Evolutionary conservation across 1,140 invertebrate species (phyloP).

Genomic region (Neodiprion lecontei): DNA sequence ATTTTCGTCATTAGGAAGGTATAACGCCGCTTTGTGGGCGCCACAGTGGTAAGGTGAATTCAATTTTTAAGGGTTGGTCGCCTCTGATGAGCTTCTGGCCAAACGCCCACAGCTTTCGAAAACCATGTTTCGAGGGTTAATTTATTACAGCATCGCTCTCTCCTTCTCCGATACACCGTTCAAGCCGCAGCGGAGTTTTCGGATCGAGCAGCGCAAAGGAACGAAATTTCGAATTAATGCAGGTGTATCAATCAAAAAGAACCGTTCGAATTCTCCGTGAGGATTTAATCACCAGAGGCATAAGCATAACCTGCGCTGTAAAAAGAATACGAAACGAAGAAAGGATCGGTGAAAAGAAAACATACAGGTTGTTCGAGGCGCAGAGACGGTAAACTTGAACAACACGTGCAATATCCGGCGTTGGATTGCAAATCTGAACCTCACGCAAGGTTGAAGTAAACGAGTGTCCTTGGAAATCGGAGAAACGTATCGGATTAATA

Average conservation of each 20-base stretch:
- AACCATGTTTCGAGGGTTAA: neutral
- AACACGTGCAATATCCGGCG: too few species aligned
- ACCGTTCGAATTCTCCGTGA: too few species aligned
- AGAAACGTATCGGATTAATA: neutral
- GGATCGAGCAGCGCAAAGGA: neutral
- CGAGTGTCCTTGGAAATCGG: too few species aligned
- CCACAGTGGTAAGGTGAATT: neutral
- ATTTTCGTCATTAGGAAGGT: neutral
- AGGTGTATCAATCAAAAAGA: neutral
- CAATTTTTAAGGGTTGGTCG: neutral
- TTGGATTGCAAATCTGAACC: too few species aligned
- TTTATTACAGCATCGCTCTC: neutral
- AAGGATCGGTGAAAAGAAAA: too few species aligned
- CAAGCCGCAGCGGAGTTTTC: too few species aligned
- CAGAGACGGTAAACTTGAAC: too few species aligned
- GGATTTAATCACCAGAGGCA: too few species aligned
- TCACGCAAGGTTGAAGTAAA: too few species aligned
- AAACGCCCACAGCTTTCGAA: conserved; percentile 3
- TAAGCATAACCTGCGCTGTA: too few species aligned
- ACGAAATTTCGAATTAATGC: neutral
- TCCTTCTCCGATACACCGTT: neutral
- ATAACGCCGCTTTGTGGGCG: neutral
- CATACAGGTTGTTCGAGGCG: too few species aligned
- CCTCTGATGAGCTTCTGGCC: conserved; percentile 6
- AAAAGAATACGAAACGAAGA: too few species aligned